Evolutionary conservation across 1,140 invertebrate genomes (phyloP).

Genomic region (Melipona quadrifasciata): DNA sequence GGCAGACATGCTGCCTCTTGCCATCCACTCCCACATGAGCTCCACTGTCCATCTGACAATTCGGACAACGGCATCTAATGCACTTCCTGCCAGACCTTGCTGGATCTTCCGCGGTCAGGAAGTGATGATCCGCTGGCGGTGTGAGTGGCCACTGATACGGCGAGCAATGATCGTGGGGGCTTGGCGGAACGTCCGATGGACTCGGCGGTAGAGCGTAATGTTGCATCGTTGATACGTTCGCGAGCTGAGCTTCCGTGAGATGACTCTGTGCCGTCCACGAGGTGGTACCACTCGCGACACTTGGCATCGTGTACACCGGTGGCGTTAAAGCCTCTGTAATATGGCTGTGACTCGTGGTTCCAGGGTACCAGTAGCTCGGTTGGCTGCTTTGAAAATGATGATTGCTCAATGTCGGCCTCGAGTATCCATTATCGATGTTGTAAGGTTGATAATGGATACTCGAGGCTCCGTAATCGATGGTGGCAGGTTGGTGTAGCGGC

Average conservation of each 20-base stretch:
- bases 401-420: constrained; percentile 1
- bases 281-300: constrained; percentile 38
- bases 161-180: constrained; percentile 56
- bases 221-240: constrained; percentile 56
- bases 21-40: constrained; percentile 82
- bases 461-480: constrained; percentile 69
- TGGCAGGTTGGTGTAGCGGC: constrained; percentile 64
- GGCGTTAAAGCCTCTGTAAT: constrained; percentile 64
- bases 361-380: constrained; percentile 68
- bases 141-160: constrained; percentile 70
- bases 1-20: constrained; percentile 93
- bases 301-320: constrained; percentile 65
- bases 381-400: constrained; percentile 53
- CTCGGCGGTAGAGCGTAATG: constrained; percentile 70
- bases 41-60: constrained; percentile 86
- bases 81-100: constrained; percentile 72
- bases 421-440: constrained; percentile 32
- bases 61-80: constrained; percentile 87
- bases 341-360: constrained; percentile 54
- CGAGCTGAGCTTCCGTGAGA: constrained; percentile 52
- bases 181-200: constrained; percentile 59
- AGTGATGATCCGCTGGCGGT: constrained; percentile 49
- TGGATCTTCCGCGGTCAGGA: constrained; percentile 19
- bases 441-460: constrained; percentile 67
- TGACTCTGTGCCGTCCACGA: constrained; percentile 64